phyloP scores from a whole-genome alignment of 2,797 vertebrate genomes.

The Rhinella marina region DNA sequence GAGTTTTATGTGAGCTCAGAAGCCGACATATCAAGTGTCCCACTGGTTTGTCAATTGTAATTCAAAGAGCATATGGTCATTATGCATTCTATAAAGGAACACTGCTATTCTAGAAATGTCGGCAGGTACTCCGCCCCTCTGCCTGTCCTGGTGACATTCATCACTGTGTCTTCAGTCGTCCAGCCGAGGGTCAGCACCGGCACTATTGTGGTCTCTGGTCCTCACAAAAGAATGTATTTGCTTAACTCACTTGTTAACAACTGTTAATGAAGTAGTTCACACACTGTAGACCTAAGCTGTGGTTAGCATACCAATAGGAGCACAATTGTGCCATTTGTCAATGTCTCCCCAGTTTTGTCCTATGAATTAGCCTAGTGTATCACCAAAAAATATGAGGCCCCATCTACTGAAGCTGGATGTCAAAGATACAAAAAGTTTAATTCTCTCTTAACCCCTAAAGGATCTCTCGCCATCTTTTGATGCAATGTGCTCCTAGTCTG shows the following conservation, averaged over 20 bases:
- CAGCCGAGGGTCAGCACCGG: neutral
- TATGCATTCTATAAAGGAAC: too few relatives aligned
- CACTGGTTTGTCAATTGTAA: neutral
- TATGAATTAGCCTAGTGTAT: neutral
- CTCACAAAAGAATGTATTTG: neutral
- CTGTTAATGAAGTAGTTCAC: conserved; percentile 16
- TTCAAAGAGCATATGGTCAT: too few relatives aligned
- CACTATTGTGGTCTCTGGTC: conserved; percentile 5
- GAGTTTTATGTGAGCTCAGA: too few relatives aligned
- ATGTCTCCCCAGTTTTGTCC: neutral
- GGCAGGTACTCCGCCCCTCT: neutral
- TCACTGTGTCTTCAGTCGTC: neutral
- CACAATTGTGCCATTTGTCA: neutral
- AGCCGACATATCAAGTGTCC: too few relatives aligned
- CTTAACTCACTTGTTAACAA: neutral
- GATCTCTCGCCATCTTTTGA: too few relatives aligned
- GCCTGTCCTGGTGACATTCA: neutral
- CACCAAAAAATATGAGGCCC: neutral
- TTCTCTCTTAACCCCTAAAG: too few relatives aligned
- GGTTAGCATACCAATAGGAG: neutral
- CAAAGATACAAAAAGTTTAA: too few relatives aligned
- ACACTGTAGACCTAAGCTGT: neutral
- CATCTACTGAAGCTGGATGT: neutral
- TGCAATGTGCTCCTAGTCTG: too few relatives aligned
- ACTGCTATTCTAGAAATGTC: neutral